Evolutionary conservation across 2,888 invertebrate species (phyloP), one percentile per base, ranked within the genome.

Genomic region (Diploptera punctata): DNA sequence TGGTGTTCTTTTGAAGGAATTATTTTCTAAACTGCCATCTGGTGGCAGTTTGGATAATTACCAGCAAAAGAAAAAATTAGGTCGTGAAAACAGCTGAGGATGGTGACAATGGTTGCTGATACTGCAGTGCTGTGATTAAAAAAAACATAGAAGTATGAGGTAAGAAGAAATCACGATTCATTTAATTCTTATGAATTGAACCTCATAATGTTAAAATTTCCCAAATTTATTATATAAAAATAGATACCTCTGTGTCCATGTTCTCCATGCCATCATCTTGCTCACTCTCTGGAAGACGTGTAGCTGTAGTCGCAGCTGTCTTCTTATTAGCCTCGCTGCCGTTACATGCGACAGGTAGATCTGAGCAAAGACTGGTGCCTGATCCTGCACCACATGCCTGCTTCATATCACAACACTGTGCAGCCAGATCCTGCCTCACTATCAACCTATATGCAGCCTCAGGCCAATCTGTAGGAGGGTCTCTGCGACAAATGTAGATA

Each of bases 391-490:
- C 61, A 24, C 54, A 1, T 13, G 21, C 4, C 24, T 33, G 24
- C 13, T 65, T 71, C 24, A 67, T 26, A 5, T 72, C 68, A 10
- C 54, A 43, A 38, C 73, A 73, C 54, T 74, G 77, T 0, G 86
- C 83, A 0, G 91, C 91, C 74, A 93, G 83, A 81, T 94, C 93
- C 77, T 91, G 88, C 16, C 93, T 82, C 82, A 89, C 90, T 47
- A 93, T 86, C 43, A 94, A 85, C 71, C 87, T 86, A 81, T 93
- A 94, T 0, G 91, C 91, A 26, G 87, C 86, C 24, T 87, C 84
- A 0, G 91, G 88, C 92, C 93, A 93, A 80, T 89, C 89, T 33
- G 89, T 85, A 0, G 92, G 91, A 0, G 94, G 93, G 72, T 87
- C 86, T 77, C 88, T 87, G 78, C 93, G 87, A 77, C 92, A 91